Percentiles rank a stretch among this genome's conserved stretches.
Conservation (phyloP, 1,140 invertebrate genomes). For the Drosophila sp. region DNA sequence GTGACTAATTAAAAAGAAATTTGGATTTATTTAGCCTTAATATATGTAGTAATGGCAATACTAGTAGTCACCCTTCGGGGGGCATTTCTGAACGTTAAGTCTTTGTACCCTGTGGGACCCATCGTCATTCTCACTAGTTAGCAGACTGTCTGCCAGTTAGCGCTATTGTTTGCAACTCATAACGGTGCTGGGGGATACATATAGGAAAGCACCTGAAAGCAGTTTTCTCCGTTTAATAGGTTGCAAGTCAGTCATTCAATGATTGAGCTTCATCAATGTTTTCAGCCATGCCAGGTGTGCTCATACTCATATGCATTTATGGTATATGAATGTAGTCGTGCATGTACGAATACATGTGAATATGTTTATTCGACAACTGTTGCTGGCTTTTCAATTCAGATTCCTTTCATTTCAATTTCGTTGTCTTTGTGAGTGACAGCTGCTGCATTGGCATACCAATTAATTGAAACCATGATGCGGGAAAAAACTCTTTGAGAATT, state of each 20-base stretch:
- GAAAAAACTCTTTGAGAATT: constrained; percentile 14
- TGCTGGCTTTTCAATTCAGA: constrained; percentile 74
- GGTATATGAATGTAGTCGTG: no score
- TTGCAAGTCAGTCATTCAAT: constrained; percentile 71
- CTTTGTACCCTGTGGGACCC: background rate
- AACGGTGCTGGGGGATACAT: constrained; percentile 62
- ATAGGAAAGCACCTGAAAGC: constrained; percentile 26
- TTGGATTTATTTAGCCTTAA: no score
- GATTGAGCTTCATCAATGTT: constrained; percentile 57
- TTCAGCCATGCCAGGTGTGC: constrained; percentile 48
- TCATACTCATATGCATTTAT: background rate
- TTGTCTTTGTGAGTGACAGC: constrained; percentile 54
- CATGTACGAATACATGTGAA: constrained; percentile 11
- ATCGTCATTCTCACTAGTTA: background rate
- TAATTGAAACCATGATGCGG: constrained; percentile 54
- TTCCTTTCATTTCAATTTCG: constrained; percentile 68
- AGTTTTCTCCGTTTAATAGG: constrained; percentile 50
- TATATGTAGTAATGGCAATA: no score
- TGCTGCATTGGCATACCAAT: constrained; percentile 23
- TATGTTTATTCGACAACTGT: constrained; percentile 58
- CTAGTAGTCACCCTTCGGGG: no score
- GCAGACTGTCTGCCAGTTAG: constrained; percentile 38
- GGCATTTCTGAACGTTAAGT: background rate
- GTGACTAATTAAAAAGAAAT: no score
- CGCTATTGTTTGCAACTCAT: constrained; percentile 65